Base-by-base conservation (phyloP, 2,113 vertebrate species). In the Erinaceus europaeus region DNA sequence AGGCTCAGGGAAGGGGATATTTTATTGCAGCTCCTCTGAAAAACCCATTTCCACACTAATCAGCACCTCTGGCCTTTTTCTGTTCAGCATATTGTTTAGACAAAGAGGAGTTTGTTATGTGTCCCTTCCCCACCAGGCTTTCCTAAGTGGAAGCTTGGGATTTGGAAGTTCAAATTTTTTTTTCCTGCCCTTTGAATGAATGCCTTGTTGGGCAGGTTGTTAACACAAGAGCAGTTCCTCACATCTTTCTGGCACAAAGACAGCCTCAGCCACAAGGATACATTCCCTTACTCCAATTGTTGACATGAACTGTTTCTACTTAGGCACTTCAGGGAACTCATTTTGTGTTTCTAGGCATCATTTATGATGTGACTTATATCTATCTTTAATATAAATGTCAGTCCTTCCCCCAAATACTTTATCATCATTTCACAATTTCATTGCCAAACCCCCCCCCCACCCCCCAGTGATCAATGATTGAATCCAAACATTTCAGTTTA, bases 51-150 rank as follows among this genome's bases (percentile, higher is more conserved):
- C 92, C 90, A 94, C 55, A 48, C 9, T 48, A 67, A 52, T 80
- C 1, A n/a, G n/a, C n/a, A 0, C 94, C 94, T 93, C 92, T 94
- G 93, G 91, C 61, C 85, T 95, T 95, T 94, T 95, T 94, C 95
- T 94, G 50, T 83, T 88, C 84, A 76, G 91, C 94, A 91, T 34
- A 2, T 29, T 84, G 84, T 96, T 97, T 93, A 92, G 92, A 97
- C 94, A 96, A 97, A 96, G 94, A 90, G 64, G 53, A 4, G 4
- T 50, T 86, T 97, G 91, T 96, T n/a, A 21, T 93, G 84, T 78
- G 83, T 95, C 78, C 18, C 64, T 81, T 93, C 93, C n/a, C 82
- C 78, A 72, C 86, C 72, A 80, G 20, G 50, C 36, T 89, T 79
- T 93, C 65, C 77, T 80, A 82, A 95, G 79, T 74, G 72, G 64